These are phyloP conservation scores for Saturnia pavonia DNA, from an alignment of 2,888 invertebrate genomes.

Conservation along the genomic window DNA sequence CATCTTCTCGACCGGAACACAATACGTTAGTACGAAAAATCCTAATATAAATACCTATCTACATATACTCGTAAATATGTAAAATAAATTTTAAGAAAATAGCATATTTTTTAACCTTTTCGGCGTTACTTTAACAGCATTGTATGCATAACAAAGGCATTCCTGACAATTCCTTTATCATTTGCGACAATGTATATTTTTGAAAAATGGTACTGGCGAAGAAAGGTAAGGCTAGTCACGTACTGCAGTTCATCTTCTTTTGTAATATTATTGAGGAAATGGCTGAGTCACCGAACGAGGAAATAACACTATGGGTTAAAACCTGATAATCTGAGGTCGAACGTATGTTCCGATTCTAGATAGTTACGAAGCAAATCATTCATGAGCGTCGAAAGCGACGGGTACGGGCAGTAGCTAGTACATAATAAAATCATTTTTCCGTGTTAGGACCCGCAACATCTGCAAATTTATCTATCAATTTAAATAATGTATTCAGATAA, in stretches of 20 bases:
- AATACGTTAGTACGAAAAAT: no score
- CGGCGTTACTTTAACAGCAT: background rate
- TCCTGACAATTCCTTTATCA: background rate
- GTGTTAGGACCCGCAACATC: no score
- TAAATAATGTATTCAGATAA: no score
- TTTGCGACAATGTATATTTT: background rate
- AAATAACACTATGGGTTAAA: conserved; percentile 7
- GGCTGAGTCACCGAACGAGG: background rate
- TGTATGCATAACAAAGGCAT: background rate
- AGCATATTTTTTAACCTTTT: background rate
- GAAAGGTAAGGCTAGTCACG: background rate
- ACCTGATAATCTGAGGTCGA: conserved; percentile 8
- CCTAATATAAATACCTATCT: no score
- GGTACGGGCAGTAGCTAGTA: no score
- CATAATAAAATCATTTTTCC: no score
- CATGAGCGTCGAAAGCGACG: conserved; percentile 41
- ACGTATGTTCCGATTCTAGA: conserved; percentile 27
- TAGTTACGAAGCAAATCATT: conserved; percentile 51
- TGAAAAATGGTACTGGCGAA: background rate
- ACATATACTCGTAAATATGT: no score
- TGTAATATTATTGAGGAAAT: background rate
- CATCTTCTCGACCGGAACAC: background rate
- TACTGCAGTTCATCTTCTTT: background rate
- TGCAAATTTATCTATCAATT: no score
- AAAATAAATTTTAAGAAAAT: no score